These are phyloP conservation scores for Bombus superbus DNA, from an alignment of 1,140 invertebrate species.

Conservation along the genomic window DNA sequence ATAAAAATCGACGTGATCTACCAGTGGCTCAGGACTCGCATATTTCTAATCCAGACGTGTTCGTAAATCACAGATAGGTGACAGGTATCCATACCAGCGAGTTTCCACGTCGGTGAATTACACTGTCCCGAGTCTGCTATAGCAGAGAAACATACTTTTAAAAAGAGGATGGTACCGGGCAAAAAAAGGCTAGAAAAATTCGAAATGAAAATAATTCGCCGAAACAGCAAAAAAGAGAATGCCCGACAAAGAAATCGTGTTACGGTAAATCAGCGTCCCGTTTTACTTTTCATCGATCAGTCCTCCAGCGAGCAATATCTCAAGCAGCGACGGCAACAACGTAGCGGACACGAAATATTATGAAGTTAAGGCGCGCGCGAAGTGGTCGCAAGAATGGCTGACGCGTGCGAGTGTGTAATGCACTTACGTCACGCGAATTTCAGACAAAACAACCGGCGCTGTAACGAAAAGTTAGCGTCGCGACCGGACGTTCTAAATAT, in stretches of 20 bases:
- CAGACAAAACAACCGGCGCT: background rate
- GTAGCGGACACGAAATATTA: background rate
- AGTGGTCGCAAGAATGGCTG: conserved; percentile 2
- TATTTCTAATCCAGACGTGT: background rate
- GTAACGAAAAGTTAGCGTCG: background rate
- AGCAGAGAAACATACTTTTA: background rate
- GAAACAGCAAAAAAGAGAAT: background rate
- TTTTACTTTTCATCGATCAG: background rate
- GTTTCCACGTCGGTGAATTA: background rate
- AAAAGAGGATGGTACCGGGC: too few relatives aligned
- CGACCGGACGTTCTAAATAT: conserved; percentile 19
- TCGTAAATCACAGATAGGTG: background rate
- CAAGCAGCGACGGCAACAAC: background rate
- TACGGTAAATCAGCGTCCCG: background rate
- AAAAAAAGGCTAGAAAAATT: background rate
- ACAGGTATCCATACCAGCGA: background rate
- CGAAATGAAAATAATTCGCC: background rate
- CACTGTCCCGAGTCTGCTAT: background rate
- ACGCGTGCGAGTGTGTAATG: background rate
- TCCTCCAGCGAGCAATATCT: background rate
- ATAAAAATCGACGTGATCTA: background rate
- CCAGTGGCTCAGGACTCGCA: background rate
- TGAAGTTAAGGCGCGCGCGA: background rate
- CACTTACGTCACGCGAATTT: background rate
- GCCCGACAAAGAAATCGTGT: background rate